These are phyloP conservation scores for Chloroclystis v-ata DNA, from an alignment of 2,888 invertebrate genomes.

Conservation along the genomic window DNA sequence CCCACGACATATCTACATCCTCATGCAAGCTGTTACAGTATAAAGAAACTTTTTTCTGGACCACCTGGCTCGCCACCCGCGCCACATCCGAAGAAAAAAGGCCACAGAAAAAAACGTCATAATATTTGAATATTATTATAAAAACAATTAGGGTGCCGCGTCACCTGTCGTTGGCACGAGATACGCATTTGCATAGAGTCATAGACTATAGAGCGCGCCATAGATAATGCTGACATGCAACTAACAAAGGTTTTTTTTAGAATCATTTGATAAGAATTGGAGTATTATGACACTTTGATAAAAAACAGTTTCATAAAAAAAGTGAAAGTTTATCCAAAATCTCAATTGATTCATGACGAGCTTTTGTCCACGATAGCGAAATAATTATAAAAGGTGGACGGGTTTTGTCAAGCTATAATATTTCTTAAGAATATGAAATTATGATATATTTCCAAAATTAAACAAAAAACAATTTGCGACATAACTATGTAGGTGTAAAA, in stretches of 20 bases:
- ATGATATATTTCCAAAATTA: no score
- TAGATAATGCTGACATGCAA: constrained; percentile 38
- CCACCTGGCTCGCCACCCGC: constrained; percentile 75
- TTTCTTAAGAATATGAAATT: no score
- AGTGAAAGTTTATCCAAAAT: no score
- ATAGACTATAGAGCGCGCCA: constrained; percentile 52
- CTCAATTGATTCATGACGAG: no score
- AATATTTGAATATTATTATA: constrained; percentile 77
- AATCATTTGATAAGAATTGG: constrained; percentile 19
- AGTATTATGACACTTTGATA: not conserved
- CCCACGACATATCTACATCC: constrained; percentile 11
- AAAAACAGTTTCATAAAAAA: no score
- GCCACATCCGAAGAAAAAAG: constrained; percentile 62
- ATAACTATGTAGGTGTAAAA: no score
- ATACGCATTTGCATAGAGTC: constrained; percentile 74
- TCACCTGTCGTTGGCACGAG: constrained; percentile 76
- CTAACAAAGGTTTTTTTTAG: constrained; percentile 26
- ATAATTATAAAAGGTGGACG: no score
- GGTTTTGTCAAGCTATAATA: not conserved
- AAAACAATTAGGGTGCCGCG: constrained; percentile 76
- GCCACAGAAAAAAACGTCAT: constrained; percentile 63
- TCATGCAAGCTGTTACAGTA: constrained; percentile 61
- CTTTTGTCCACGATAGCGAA: no score
- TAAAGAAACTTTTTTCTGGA: constrained; percentile 60
- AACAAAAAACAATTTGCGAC: no score